Conservation (phyloP, 2,888 invertebrate genomes). For the Volucella inanis region DNA sequence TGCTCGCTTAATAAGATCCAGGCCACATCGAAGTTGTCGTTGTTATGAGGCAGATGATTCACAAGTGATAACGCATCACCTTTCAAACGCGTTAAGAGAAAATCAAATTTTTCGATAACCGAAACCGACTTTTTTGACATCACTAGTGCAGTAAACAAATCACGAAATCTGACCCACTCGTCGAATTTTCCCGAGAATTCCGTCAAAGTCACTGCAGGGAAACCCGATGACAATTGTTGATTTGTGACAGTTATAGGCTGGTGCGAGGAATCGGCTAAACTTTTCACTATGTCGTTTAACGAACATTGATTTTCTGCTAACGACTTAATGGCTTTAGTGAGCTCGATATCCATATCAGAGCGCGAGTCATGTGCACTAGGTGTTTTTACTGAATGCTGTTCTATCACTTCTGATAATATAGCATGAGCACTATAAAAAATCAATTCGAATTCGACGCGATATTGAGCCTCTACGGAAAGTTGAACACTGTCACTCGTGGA, state of each 20-base stretch:
- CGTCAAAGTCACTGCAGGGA: constrained; percentile 11
- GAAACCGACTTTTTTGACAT: constrained; percentile 16
- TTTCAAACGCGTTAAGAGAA: constrained; percentile 20
- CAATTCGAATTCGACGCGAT: constrained; percentile 14
- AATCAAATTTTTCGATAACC: constrained; percentile 50
- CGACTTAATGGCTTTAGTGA: constrained; percentile 9
- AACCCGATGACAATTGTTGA: background rate
- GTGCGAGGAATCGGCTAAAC: constrained; percentile 5
- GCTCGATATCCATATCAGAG: constrained; percentile 6
- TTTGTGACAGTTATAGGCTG: constrained; percentile 17
- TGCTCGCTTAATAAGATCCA: constrained; percentile 14
- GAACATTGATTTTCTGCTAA: constrained; percentile 7
- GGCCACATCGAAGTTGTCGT: constrained; percentile 21
- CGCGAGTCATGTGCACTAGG: background rate
- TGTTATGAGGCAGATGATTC: constrained; percentile 20
- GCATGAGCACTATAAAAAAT: constrained; percentile 5
- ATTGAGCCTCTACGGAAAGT: constrained; percentile 14
- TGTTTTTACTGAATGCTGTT: background rate
- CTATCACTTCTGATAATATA: constrained; percentile 8
- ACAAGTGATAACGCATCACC: constrained; percentile 35
- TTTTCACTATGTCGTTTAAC: constrained; percentile 14
- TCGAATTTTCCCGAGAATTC: constrained; percentile 3
- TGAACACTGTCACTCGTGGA: background rate
- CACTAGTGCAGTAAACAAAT: constrained; percentile 41
- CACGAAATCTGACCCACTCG: constrained; percentile 41